Conservation (phyloP, 2,113 vertebrate species). For the Erpornis zantholeuca region DNA sequence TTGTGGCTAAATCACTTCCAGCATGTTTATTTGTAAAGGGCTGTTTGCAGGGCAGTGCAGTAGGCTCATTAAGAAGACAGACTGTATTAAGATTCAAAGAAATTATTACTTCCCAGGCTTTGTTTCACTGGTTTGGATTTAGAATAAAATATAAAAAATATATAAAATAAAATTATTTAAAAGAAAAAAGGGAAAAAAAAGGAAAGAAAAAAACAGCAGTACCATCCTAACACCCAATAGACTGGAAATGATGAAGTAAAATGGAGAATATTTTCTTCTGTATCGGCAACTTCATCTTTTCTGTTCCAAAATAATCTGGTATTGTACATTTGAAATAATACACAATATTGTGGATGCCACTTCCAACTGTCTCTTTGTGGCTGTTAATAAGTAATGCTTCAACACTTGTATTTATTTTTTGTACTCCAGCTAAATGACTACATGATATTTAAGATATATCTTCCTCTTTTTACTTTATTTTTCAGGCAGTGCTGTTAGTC, state of each 20-base stretch:
- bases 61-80: constrained; percentile 77
- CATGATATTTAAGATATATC: background rate
- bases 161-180: background rate
- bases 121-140: constrained; percentile 22
- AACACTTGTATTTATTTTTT: background rate
- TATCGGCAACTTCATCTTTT: background rate
- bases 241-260: constrained; percentile 49
- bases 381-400: background rate
- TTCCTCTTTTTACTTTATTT: background rate
- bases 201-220: background rate
- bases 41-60: constrained; percentile 65
- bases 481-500: background rate
- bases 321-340: background rate
- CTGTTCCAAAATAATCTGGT: constrained; percentile 14
- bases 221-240: background rate
- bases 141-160: background rate
- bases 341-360: background rate
- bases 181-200: background rate
- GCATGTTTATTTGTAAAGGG: constrained; percentile 75
- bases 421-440: constrained; percentile 23
- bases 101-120: constrained; percentile 31
- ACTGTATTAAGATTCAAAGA: constrained; percentile 62
- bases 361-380: constrained; percentile 32
- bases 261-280: constrained; percentile 12
- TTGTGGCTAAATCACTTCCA: constrained; percentile 78